phyloP scores from a whole-genome alignment of 2,888 invertebrate species.

The Elgonia sp. region DNA sequence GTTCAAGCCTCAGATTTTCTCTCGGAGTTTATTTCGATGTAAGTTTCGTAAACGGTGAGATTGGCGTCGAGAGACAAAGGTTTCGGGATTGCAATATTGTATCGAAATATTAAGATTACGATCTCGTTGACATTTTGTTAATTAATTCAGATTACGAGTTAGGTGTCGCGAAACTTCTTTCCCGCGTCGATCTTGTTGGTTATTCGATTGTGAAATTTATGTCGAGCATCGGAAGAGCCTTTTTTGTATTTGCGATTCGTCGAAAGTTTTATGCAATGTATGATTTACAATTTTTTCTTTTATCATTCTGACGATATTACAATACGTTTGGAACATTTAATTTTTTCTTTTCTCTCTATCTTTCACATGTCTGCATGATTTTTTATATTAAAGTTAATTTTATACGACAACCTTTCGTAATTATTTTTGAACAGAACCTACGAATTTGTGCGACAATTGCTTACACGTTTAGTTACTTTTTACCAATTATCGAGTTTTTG shows the following conservation, averaged over 20 bases:
- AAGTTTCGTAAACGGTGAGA: constrained; percentile 43
- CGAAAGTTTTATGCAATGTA: constrained; percentile 60
- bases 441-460: constrained; percentile 39
- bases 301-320: constrained; percentile 55
- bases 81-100: constrained; percentile 58
- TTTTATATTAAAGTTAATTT: constrained; percentile 73
- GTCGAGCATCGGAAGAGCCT: constrained; percentile 28
- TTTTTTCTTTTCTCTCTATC: constrained; percentile 20
- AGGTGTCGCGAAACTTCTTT: constrained; percentile 29
- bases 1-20: neutral
- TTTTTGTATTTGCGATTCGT: constrained; percentile 59
- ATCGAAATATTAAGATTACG: constrained; percentile 29
- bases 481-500: neutral
- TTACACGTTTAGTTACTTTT: constrained; percentile 15
- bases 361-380: constrained; percentile 59
- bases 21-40: constrained; percentile 47
- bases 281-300: constrained; percentile 47
- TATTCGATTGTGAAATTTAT: constrained; percentile 9
- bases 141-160: constrained; percentile 5
- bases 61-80: constrained; percentile 13
- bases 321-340: constrained; percentile 45
- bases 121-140: constrained; percentile 54
- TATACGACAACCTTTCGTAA: constrained; percentile 65
- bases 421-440: constrained; percentile 53
- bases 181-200: constrained; percentile 27